Conservation (phyloP, 2,797 vertebrate genomes). For the Poecilia picta region DNA sequence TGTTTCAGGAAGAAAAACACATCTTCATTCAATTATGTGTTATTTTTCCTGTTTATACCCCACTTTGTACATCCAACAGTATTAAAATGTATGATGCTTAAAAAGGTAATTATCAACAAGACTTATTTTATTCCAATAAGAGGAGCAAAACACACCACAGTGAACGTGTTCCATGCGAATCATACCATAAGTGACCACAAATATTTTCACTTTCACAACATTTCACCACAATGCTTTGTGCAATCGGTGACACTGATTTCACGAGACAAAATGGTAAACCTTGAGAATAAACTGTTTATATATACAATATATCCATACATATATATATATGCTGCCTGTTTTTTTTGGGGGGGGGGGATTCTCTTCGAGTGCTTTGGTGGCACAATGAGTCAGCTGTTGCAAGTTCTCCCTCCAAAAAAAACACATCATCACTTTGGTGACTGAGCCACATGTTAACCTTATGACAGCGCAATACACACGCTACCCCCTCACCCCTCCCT, state of each 20-base stretch:
- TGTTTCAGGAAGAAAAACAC: neutral
- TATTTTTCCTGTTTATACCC: constrained; percentile 25
- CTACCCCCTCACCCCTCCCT: constrained; percentile 45
- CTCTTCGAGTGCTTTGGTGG: constrained; percentile 4
- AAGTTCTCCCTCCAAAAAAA: constrained; percentile 52
- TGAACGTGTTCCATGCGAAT: constrained; percentile 66
- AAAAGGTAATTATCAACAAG: constrained; percentile 46
- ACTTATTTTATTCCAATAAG: constrained; percentile 41
- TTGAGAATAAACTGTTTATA: neutral
- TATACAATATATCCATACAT: too few relatives aligned
- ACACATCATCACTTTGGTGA: constrained; percentile 61
- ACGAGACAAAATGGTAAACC: constrained; percentile 6
- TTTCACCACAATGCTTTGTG: constrained; percentile 53
- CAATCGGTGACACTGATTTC: constrained; percentile 26
- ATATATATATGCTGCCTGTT: neutral
- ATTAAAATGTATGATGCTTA: constrained; percentile 31
- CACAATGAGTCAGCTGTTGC: constrained; percentile 51
- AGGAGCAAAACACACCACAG: constrained; percentile 50
- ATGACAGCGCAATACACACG: constrained; percentile 66
- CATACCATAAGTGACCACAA: constrained; percentile 70
- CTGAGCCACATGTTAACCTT: constrained; percentile 73
- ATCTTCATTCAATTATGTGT: constrained; percentile 21
- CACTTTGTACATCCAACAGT: constrained; percentile 28
- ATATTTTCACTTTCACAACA: constrained; percentile 81
- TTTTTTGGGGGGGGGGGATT: constrained; percentile 39